Evolutionary conservation across 2,888 invertebrate genomes (phyloP), one percentile per base, ranked within the genome.

Genomic region (Cephus pygmeus): DNA sequence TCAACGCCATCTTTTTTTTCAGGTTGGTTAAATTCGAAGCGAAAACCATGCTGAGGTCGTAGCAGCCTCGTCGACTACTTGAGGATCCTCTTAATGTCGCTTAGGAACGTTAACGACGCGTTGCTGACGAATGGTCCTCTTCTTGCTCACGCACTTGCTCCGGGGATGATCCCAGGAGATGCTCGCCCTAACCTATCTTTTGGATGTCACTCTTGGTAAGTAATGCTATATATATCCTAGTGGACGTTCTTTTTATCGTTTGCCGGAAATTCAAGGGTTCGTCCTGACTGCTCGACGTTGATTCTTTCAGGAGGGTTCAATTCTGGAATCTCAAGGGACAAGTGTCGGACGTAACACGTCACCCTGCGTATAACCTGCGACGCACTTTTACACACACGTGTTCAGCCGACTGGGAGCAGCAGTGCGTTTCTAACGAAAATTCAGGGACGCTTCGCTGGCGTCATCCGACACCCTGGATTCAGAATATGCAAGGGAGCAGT

Each of bases 81-180:
- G 78, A 75, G 75, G 78, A 81, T 74, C 75, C 76, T 79, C 74
- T 81, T 80, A 69, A 71, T 77, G 69, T 76, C 79, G 80, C 80
- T 81, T 81, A 34, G 80, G 73, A 81, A 80, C 79, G 78, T 75
- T 81, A 81, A 81, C 81, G 81, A 81, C 81, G 79, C 77, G 79
- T 81, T 80, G 76, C 80, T 81, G 81, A 81, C 81, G 80, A 79
- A 81, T 81, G 79, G 80, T 79, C 77, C 36, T 34, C 79, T 34
- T 56, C 56, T 56, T 56, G 56, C 56, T 56, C 56, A 56, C 56
- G 56, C 69, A 73, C 79, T 73, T 73, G 75, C 69, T 69, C 76
- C 69, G n/a, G 68, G 33, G 77, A 75, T 35, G 73, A 56, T 56
- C 56, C 56, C 56, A 56, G 23, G 56, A 56, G 56, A 56, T 56